Evolutionary conservation across 2,797 vertebrate species (phyloP), one percentile per base, ranked within the genome.

Genomic region (Helarctos malayanus): DNA sequence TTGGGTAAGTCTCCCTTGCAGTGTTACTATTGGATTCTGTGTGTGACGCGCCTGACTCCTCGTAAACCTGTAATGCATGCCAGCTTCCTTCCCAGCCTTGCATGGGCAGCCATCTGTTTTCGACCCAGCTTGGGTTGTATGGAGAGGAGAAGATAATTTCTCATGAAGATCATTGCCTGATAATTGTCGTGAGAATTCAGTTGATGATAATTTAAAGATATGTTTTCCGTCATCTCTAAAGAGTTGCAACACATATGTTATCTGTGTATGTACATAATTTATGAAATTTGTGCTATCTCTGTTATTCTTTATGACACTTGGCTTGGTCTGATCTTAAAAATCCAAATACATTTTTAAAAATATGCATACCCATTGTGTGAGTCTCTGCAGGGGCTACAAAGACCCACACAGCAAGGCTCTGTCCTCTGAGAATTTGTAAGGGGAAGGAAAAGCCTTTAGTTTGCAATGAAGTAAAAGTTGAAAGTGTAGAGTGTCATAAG

Each of bases 201-300:
- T 35, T 71, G 52, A n/a, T 78, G 47, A 89, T 95, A 91, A 68
- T 97, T 92, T 89, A 90, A 96, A 9, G 14, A 47, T 79, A 85
- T 41, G 38, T 92, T 95, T 81, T 61, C 65, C 25, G 18, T 87
- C 32, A 59, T 85, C n/a, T 49, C 45, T 94, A 56, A 92, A 84
- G 56, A 73, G 11, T 95, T 92, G 25, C 32, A 54, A 23, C 35
- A 54, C 52, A 12, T 52, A 9, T 65, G 45, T 85, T 76, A 63
- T 47, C 16, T 73, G 19, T n/a, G 10, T 52, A 25, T 80, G 8
- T 63, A 15, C 89, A 47, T 81, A 63, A 73, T 32, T 88, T 65
- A 52, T n/a, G 23, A 56, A 11, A 2, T 15, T 49, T 89, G 65
- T 49, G 1, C 84, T 2, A 21, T 86, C 32, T 91, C 68, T 82